Percentiles rank a stretch among this genome's conserved stretches.
These are phyloP conservation scores for Leptestheria dahalacensis DNA, from an alignment of 1,140 invertebrate genomes.

Conservation along the genomic window DNA sequence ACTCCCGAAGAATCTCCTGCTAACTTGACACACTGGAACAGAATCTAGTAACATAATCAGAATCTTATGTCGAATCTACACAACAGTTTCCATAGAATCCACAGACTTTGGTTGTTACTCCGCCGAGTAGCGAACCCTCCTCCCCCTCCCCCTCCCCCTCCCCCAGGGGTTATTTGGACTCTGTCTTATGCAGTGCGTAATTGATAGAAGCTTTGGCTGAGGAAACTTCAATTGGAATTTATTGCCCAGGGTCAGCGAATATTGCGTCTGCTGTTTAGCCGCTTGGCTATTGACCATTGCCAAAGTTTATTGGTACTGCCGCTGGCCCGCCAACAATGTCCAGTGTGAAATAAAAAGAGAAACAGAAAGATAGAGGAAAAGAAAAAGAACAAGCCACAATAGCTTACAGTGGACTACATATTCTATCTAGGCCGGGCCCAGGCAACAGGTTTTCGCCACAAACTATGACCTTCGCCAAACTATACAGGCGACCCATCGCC, in stretches of 20 bases:
- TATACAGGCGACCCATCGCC: too few species aligned
- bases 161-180: background rate
- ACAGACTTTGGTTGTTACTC: background rate
- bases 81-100: background rate
- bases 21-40: too few species aligned
- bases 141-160: too few species aligned
- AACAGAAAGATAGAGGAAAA: too few species aligned
- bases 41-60: background rate
- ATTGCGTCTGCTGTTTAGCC: background rate
- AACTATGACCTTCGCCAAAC: too few species aligned
- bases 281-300: background rate
- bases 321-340: too few species aligned
- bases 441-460: too few species aligned
- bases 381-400: too few species aligned
- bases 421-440: too few species aligned
- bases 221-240: background rate
- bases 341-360: too few species aligned
- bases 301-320: background rate
- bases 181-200: background rate
- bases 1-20: background rate
- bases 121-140: background rate
- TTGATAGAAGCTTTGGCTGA: background rate
- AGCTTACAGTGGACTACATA: too few species aligned
- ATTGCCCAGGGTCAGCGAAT: background rate
- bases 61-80: background rate